Conservation (phyloP, 2,797 vertebrate species). For the Melanotaenia maccullochi region DNA sequence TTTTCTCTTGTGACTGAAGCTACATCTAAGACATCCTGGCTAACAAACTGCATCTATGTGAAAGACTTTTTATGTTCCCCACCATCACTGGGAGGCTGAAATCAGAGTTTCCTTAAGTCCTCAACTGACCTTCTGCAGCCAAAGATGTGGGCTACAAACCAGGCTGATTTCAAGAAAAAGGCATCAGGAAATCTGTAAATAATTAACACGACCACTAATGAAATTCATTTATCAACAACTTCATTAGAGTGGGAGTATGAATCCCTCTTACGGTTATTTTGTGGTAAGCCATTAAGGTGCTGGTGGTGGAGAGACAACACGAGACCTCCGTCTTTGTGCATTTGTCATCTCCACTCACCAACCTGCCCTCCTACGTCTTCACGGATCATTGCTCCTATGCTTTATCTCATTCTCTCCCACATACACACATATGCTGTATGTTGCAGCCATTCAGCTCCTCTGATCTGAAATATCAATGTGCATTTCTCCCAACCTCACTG, state of each 20-base stretch:
- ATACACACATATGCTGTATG: conserved; percentile 1
- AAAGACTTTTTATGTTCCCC: conserved; percentile 35
- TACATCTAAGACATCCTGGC: conserved; percentile 63
- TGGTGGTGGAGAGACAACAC: conserved; percentile 43
- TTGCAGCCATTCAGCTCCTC: conserved; percentile 22
- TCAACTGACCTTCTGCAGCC: conserved; percentile 15
- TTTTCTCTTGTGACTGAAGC: conserved; percentile 49
- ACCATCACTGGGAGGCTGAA: conserved; percentile 14
- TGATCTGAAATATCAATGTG: conserved; percentile 64
- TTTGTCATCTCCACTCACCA: conserved; percentile 50
- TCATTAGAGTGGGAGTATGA: conserved; percentile 38
- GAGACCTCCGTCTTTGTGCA: conserved; percentile 37
- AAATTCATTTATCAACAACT: conserved; percentile 24
- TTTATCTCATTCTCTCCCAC: conserved; percentile 12
- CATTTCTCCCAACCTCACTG: conserved; percentile 52
- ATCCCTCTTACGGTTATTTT: conserved; percentile 25
- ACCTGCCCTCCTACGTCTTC: conserved; percentile 48
- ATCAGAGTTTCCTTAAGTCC: conserved; percentile 15
- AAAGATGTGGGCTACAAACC: conserved; percentile 13
- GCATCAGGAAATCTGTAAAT: conserved; percentile 27
- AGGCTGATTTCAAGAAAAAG: conserved; percentile 16
- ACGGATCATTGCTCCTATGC: conserved; percentile 47
- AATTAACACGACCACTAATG: conserved; percentile 27
- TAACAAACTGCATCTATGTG: conserved; percentile 64
- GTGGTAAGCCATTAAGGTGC: conserved; percentile 45